phyloP scores from a whole-genome alignment of 2,797 vertebrate species.

The Limnodromus scolopaceus region DNA sequence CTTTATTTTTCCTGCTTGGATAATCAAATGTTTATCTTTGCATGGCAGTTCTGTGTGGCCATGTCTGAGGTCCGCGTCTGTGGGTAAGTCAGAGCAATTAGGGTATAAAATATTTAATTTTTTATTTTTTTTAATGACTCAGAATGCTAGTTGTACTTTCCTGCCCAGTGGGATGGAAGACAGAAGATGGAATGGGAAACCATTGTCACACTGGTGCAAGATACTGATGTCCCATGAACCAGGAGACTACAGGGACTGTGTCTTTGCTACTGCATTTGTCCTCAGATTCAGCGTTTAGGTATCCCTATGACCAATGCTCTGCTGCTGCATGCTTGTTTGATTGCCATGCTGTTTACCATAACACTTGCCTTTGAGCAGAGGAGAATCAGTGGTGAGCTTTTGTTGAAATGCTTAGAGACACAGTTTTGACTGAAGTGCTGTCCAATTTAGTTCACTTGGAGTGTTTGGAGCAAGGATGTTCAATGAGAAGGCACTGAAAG shows the following conservation, averaged over 20 bases:
- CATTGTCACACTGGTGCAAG: not conserved
- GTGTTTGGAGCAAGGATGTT: not conserved
- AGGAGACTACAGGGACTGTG: not conserved
- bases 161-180: not conserved
- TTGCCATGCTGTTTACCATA: not conserved
- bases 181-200: not conserved
- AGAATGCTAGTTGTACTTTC: not conserved
- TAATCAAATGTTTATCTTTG: not conserved
- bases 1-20: not conserved
- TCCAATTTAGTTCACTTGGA: not conserved
- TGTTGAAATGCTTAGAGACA: not conserved
- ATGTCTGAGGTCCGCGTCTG: not conserved
- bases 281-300: not conserved
- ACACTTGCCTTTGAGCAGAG: not conserved
- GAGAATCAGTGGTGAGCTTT: not conserved
- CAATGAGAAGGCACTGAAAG: not conserved
- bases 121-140: not conserved
- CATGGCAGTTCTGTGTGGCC: not conserved
- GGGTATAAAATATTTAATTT: not conserved
- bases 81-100: not conserved
- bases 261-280: not conserved
- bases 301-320: not conserved
- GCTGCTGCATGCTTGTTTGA: not conserved
- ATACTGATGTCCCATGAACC: fast-evolving
- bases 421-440: not conserved